phyloP scores from a whole-genome alignment of 2,888 invertebrate species.

The Oscheius sp. region DNA sequence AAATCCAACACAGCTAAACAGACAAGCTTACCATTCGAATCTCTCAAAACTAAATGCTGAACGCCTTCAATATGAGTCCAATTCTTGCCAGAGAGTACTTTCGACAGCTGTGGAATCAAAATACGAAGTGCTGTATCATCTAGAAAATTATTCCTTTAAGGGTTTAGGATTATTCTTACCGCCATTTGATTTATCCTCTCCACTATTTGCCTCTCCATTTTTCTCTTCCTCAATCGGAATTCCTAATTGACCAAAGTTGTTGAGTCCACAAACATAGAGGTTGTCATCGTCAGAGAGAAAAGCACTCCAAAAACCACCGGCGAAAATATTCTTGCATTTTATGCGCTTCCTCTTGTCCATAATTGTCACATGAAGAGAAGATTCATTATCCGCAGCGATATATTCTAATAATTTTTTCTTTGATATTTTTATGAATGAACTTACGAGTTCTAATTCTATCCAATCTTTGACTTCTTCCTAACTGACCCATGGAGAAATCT shows the following conservation, averaged over 20 bases:
- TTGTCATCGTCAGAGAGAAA: slow-evolving; percentile 86
- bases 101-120: slow-evolving; percentile 49
- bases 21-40: slow-evolving; percentile 45
- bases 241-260: slow-evolving; percentile 93
- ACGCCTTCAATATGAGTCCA: slow-evolving; percentile 82
- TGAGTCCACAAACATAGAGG: slow-evolving; percentile 76
- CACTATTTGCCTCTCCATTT: too few relatives aligned
- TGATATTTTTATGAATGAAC: not conserved
- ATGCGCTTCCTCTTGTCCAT: not conserved
- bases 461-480: slow-evolving; percentile 62
- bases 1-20: too few relatives aligned
- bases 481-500: slow-evolving; percentile 78
- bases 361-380: not conserved
- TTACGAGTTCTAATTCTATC: slow-evolving; percentile 19
- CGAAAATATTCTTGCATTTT: slow-evolving; percentile 80
- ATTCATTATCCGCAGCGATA: not conserved
- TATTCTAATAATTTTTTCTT: not conserved
- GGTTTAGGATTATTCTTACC: too few relatives aligned
- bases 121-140: slow-evolving; percentile 46
- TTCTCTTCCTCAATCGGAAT: slow-evolving; percentile 26
- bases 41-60: slow-evolving; percentile 77
- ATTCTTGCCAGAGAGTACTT: slow-evolving; percentile 72
- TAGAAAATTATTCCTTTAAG: not conserved
- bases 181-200: not conserved
- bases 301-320: slow-evolving; percentile 93